These are phyloP conservation scores for Melanerpes formicivorus DNA, from an alignment of 2,113 vertebrate species.

Conservation along the genomic window DNA sequence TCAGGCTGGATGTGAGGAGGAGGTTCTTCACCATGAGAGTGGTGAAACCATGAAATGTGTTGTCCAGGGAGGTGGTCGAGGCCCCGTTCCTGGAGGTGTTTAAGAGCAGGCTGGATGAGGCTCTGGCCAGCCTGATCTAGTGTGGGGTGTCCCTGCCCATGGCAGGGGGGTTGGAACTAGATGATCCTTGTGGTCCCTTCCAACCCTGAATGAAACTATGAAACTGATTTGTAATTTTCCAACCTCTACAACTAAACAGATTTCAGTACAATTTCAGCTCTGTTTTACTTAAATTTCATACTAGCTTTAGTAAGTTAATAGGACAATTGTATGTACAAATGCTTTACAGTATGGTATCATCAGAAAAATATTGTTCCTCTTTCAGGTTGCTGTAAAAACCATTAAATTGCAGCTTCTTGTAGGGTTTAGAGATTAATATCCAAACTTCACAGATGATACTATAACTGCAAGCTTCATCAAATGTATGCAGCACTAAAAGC, in stretches of 20 bases:
- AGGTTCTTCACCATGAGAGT: no score
- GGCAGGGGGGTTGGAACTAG: no score
- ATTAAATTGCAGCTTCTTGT: conserved; percentile 77
- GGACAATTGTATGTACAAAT: conserved; percentile 59
- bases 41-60: no score
- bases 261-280: conserved; percentile 41
- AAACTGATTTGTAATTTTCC: conserved; percentile 44
- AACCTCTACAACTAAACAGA: conserved; percentile 47
- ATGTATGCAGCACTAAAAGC: not conserved
- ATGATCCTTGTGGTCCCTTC: no score
- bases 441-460: conserved; percentile 59
- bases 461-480: not conserved
- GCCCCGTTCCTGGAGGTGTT: no score
- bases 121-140: no score
- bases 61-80: no score
- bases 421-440: conserved; percentile 81
- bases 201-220: no score
- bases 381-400: conserved; percentile 80
- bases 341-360: conserved; percentile 57
- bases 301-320: conserved; percentile 74
- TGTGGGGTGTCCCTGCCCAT: no score
- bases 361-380: conserved; percentile 40
- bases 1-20: no score
- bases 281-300: conserved; percentile 70
- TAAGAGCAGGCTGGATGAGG: no score